These are phyloP conservation scores for Zaprionus lineosus DNA, from an alignment of 2,888 invertebrate genomes.

Conservation along the genomic window DNA sequence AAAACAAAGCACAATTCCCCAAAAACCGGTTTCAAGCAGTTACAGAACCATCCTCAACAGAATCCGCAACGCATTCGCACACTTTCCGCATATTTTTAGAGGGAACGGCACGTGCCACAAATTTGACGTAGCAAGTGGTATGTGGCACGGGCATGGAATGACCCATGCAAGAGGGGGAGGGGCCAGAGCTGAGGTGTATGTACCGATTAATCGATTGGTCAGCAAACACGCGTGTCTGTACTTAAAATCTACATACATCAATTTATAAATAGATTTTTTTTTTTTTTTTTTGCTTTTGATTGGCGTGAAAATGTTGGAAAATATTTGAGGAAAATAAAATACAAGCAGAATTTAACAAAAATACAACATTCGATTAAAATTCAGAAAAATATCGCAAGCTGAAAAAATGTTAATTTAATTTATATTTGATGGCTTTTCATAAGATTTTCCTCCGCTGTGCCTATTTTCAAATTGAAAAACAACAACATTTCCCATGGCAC, in stretches of 20 bases:
- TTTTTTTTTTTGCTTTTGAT: too few relatives aligned
- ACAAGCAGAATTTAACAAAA: too few relatives aligned
- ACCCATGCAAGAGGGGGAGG: not conserved
- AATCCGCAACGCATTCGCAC: conserved; percentile 44
- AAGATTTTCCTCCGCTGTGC: not conserved
- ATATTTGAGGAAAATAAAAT: too few relatives aligned
- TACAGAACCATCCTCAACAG: conserved; percentile 40
- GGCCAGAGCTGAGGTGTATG: not conserved
- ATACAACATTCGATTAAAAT: too few relatives aligned
- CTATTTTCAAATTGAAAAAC: conserved; percentile 17
- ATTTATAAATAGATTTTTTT: too few relatives aligned
- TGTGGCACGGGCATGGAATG: conserved; percentile 9
- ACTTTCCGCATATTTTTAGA: conserved; percentile 64
- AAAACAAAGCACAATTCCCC: conserved; percentile 30
- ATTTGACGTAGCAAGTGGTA: conserved; percentile 30
- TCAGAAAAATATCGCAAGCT: too few relatives aligned
- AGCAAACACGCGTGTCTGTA: conserved; percentile 60
- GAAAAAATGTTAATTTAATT: too few relatives aligned
- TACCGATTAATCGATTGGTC: conserved; percentile 49
- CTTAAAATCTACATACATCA: too few relatives aligned
- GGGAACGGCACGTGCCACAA: conserved; percentile 60
- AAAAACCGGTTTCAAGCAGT: conserved; percentile 70
- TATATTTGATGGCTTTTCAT: too few relatives aligned
- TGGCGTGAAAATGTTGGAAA: too few relatives aligned
- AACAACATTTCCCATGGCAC: conserved; percentile 6